These are phyloP conservation scores for Astatotilapia flaviijosephi DNA, from an alignment of 2,113 vertebrate genomes.

Conservation along the genomic window DNA sequence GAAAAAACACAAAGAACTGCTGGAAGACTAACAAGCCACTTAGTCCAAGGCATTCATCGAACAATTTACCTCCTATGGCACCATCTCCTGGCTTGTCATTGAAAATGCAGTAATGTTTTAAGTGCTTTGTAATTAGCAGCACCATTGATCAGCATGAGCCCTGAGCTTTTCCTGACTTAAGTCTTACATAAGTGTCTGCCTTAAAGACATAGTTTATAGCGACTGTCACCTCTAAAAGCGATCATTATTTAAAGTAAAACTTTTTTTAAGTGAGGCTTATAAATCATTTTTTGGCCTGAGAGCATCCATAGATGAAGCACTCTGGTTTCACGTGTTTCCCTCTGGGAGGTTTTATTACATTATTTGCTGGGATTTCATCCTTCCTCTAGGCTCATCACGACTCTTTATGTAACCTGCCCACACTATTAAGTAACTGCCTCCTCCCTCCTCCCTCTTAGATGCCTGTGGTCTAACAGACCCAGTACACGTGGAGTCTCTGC, in stretches of 20 bases:
- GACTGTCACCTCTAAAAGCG: neutral
- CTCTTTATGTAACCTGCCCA: slow-evolving; percentile 57
- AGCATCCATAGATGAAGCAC: neutral
- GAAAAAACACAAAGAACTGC: neutral
- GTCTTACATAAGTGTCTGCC: neutral
- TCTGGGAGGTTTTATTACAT: neutral
- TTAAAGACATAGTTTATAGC: neutral
- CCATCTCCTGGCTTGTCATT: slow-evolving; percentile 46
- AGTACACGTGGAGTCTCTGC: slow-evolving; percentile 85
- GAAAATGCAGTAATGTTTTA: slow-evolving; percentile 6
- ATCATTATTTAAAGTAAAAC: neutral
- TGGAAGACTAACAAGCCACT: neutral
- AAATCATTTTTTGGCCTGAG: neutral
- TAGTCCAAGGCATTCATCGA: neutral
- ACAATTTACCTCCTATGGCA: neutral
- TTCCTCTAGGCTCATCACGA: slow-evolving; percentile 36
- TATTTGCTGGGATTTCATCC: neutral
- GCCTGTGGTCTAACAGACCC: slow-evolving; percentile 91
- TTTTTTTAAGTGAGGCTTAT: neutral
- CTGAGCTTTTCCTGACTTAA: neutral
- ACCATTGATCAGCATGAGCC: neutral
- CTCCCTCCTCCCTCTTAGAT: slow-evolving; percentile 64
- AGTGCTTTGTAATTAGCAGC: neutral
- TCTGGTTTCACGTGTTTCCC: neutral
- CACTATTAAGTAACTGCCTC: slow-evolving; percentile 45